phyloP scores from a whole-genome alignment of 2,113 vertebrate species.

The Rhynchomys soricoides region DNA sequence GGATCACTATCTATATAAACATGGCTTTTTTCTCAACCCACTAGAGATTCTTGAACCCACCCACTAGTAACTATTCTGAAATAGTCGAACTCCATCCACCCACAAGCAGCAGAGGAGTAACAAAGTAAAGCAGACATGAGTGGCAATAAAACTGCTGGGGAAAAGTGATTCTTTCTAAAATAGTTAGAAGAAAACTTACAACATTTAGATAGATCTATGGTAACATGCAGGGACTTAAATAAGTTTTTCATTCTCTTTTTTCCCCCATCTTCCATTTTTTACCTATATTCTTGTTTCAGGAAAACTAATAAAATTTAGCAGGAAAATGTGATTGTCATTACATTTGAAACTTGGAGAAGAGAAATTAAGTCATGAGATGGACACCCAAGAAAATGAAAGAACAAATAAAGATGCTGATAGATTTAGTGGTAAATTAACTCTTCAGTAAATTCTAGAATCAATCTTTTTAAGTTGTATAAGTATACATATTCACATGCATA shows the following conservation, averaged over 20 bases:
- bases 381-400: slow-evolving; percentile 24
- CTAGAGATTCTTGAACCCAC: slow-evolving; percentile 75
- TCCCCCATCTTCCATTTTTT: background rate
- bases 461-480: slow-evolving; percentile 21
- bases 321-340: slow-evolving; percentile 14
- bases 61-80: slow-evolving; percentile 77
- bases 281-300: background rate
- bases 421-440: slow-evolving; percentile 33
- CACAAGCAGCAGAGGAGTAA: slow-evolving; percentile 80
- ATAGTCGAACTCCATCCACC: slow-evolving; percentile 78
- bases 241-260: slow-evolving; percentile 29
- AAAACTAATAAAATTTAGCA: background rate
- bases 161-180: slow-evolving; percentile 69
- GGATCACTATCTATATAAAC: slow-evolving; percentile 76
- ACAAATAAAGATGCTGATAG: slow-evolving; percentile 2
- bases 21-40: slow-evolving; percentile 75
- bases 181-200: slow-evolving; percentile 69
- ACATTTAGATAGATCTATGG: slow-evolving; percentile 54
- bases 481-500: background rate
- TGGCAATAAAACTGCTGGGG: slow-evolving; percentile 64
- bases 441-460: slow-evolving; percentile 39
- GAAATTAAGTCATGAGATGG: slow-evolving; percentile 37
- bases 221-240: slow-evolving; percentile 17
- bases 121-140: slow-evolving; percentile 71
- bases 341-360: slow-evolving; percentile 25